Evolutionary conservation across 2,888 invertebrate species (phyloP).

Genomic region (Agrochola lota): DNA sequence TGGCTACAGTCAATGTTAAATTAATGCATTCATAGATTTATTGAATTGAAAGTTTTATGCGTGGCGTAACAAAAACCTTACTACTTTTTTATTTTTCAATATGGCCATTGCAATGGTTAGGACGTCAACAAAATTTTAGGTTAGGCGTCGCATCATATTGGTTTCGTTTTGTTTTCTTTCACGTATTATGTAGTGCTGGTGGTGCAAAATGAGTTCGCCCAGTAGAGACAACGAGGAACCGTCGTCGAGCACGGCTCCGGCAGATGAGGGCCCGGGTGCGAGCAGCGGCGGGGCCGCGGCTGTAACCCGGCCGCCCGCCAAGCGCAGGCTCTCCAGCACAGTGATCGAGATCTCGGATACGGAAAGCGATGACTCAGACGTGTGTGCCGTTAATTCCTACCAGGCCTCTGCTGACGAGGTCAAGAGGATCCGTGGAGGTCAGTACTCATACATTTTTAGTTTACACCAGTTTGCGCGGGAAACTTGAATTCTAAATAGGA

Average conservation of each 20-base stretch:
- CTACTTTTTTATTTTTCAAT: no score
- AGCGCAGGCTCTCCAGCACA: constrained; percentile 80
- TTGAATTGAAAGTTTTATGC: no score
- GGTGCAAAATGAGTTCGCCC: constrained; percentile 84
- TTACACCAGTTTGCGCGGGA: constrained; percentile 78
- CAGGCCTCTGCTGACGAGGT: constrained; percentile 88
- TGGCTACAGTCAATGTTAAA: no score
- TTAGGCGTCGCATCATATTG: constrained; percentile 86
- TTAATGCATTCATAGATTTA: no score
- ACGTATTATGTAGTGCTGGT: constrained; percentile 86
- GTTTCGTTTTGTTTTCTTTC: constrained; percentile 82
- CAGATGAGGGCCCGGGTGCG: constrained; percentile 70
- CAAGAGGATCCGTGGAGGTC: constrained; percentile 87
- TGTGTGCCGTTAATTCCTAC: constrained; percentile 88
- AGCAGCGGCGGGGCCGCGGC: constrained; percentile 69
- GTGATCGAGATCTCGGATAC: constrained; percentile 89
- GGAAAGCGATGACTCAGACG: constrained; percentile 88
- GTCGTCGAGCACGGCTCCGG: constrained; percentile 76
- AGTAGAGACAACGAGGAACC: constrained; percentile 83
- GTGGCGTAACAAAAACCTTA: no score
- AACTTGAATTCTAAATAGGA: constrained; percentile 68
- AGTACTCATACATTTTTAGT: constrained; percentile 63
- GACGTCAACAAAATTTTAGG: constrained; percentile 86
- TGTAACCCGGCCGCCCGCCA: constrained; percentile 83
- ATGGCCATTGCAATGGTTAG: constrained; percentile 1